phyloP scores from a whole-genome alignment of 2,113 vertebrate genomes.

The Ciconia maguari region DNA sequence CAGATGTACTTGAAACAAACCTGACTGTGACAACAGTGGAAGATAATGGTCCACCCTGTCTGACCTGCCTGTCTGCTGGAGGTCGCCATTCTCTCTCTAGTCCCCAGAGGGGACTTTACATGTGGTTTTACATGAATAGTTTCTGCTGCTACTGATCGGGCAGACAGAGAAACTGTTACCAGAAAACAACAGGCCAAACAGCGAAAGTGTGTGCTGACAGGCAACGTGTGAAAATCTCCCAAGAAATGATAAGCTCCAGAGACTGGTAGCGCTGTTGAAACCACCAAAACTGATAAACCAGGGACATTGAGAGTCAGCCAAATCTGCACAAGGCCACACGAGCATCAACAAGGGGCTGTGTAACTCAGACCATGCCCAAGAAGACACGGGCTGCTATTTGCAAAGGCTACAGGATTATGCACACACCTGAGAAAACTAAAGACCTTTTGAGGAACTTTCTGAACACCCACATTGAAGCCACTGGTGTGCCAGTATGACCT shows the following conservation, averaged over 20 bases:
- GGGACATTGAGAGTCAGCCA: rapidly evolving
- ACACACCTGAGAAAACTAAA: rapidly evolving
- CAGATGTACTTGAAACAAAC: neutral
- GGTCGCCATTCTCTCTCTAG: rapidly evolving
- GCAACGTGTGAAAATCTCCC: rapidly evolving
- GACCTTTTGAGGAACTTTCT: neutral
- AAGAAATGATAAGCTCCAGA: neutral
- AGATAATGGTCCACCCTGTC: rapidly evolving
- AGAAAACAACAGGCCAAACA: neutral
- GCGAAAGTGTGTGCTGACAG: neutral
- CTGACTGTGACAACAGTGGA: rapidly evolving
- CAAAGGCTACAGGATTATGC: neutral
- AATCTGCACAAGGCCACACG: neutral
- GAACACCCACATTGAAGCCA: neutral
- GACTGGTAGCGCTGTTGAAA: neutral
- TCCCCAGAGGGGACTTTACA: no score
- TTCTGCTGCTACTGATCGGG: neutral
- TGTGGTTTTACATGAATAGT: neutral
- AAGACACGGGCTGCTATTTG: neutral
- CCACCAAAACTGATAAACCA: neutral
- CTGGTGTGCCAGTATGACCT: rapidly evolving
- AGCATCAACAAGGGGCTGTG: neutral
- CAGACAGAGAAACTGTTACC: neutral
- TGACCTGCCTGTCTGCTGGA: neutral
- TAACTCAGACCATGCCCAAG: neutral